Conservation (phyloP, 2,797 vertebrate genomes). For the Acropternis orthonyx region DNA sequence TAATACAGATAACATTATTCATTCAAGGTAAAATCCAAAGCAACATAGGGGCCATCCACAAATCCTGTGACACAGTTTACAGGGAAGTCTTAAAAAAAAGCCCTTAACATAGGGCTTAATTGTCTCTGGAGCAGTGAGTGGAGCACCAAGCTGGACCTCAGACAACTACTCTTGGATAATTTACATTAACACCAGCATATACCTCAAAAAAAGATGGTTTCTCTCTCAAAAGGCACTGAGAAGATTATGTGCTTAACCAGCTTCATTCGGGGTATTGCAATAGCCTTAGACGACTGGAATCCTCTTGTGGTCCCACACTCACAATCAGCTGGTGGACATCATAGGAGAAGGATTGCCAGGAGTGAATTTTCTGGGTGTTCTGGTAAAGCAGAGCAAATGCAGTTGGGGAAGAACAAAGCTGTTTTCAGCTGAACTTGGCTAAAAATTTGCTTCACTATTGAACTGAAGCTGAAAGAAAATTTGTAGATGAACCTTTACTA, state of each 20-base stretch:
- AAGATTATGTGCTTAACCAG: background rate
- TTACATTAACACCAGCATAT: background rate
- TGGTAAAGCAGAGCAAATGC: background rate
- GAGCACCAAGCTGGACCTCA: background rate
- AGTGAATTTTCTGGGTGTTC: background rate
- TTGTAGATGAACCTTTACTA: background rate
- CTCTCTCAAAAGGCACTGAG: background rate
- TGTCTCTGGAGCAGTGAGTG: background rate
- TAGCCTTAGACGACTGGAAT: background rate
- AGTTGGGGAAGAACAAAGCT: rapidly evolving
- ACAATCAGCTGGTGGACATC: background rate
- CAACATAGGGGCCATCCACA: background rate
- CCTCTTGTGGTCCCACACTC: background rate
- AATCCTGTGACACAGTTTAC: background rate
- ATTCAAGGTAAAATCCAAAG: conserved; percentile 56
- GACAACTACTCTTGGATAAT: background rate
- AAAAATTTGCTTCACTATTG: background rate
- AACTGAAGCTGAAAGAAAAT: background rate
- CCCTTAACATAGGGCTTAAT: background rate
- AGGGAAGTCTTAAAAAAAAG: background rate
- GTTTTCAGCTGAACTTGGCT: background rate
- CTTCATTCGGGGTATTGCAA: background rate
- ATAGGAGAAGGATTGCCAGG: background rate
- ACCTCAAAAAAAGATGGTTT: background rate
- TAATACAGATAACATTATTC: conserved; percentile 66